phyloP scores from a whole-genome alignment of 2,113 vertebrate species.

The Tragulus kanchil region DNA sequence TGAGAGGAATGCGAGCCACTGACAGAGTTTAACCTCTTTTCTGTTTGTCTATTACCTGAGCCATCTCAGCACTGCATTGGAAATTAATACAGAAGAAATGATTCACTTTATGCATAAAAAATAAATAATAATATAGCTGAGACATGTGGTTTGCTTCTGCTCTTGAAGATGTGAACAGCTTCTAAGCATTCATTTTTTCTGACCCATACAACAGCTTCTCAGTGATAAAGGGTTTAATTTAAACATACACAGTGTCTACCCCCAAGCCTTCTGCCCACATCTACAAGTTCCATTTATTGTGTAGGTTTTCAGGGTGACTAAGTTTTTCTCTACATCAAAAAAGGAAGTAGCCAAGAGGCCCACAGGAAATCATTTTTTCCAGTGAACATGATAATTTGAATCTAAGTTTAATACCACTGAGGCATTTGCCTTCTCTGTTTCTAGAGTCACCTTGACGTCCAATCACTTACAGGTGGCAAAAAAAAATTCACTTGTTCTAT shows the following conservation, averaged over 20 bases:
- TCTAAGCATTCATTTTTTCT: slow-evolving; percentile 81
- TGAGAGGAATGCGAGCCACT: slow-evolving; percentile 62
- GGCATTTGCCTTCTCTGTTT: slow-evolving; percentile 37
- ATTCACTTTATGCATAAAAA: slow-evolving; percentile 88
- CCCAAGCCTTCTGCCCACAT: slow-evolving; percentile 78
- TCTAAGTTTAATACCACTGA: slow-evolving; percentile 68
- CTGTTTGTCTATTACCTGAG: slow-evolving; percentile 27
- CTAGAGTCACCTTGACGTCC: slow-evolving; percentile 65
- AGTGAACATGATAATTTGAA: slow-evolving; percentile 72
- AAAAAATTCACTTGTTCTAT: slow-evolving; percentile 56
- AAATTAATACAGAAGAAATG: slow-evolving; percentile 86
- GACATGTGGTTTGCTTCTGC: slow-evolving; percentile 87
- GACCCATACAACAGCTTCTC: slow-evolving; percentile 82
- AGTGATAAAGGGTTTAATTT: slow-evolving; percentile 83
- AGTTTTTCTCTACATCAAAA: slow-evolving; percentile 77
- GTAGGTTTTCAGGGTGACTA: slow-evolving; percentile 79
- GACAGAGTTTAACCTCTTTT: slow-evolving; percentile 47
- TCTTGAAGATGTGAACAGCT: slow-evolving; percentile 84
- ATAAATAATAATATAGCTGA: slow-evolving; percentile 90
- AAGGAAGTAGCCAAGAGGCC: slow-evolving; percentile 78
- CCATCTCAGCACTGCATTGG: slow-evolving; percentile 76
- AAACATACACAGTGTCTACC: slow-evolving; percentile 78
- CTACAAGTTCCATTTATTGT: slow-evolving; percentile 77
- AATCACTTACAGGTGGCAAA: not conserved
- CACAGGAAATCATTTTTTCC: slow-evolving; percentile 77